Conservation (phyloP, 2,888 invertebrate genomes). For the Heliothis peltigera region DNA sequence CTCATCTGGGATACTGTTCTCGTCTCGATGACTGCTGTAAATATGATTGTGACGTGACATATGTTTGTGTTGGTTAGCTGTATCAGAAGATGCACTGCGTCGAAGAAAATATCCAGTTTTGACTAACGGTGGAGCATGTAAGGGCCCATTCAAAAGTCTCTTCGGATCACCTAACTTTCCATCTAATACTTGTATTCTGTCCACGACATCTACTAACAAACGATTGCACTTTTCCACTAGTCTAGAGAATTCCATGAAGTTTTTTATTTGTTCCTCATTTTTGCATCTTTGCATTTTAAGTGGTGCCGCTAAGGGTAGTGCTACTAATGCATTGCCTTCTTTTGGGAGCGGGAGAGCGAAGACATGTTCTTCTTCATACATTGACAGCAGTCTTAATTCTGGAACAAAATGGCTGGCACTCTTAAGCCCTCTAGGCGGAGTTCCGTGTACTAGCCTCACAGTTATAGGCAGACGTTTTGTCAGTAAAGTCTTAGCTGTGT, state of each 20-base stretch:
- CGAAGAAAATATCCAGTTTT: slow-evolving; percentile 93
- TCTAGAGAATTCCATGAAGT: slow-evolving; percentile 93
- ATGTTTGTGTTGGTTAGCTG: slow-evolving; percentile 90
- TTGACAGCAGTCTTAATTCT: slow-evolving; percentile 94
- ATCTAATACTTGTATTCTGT: slow-evolving; percentile 94
- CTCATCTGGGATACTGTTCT: slow-evolving; percentile 93
- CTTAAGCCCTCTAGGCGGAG: slow-evolving; percentile 95
- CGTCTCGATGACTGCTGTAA: slow-evolving; percentile 91
- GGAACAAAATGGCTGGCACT: slow-evolving; percentile 95
- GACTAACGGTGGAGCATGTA: slow-evolving; percentile 84
- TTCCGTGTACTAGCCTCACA: slow-evolving; percentile 97
- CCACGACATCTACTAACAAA: slow-evolving; percentile 93
- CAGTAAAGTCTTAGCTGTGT: slow-evolving; percentile 96
- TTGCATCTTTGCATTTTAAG: slow-evolving; percentile 95
- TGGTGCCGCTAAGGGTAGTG: slow-evolving; percentile 96
- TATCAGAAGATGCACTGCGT: slow-evolving; percentile 94
- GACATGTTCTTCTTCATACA: slow-evolving; percentile 96
- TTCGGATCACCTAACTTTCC: slow-evolving; percentile 93
- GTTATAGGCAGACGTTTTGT: slow-evolving; percentile 97
- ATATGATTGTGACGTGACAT: slow-evolving; percentile 87
- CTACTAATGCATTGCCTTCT: slow-evolving; percentile 93
- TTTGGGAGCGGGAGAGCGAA: slow-evolving; percentile 96
- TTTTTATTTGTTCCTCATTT: slow-evolving; percentile 94
- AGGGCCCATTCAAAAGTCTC: slow-evolving; percentile 82
- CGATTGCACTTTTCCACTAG: slow-evolving; percentile 94